phyloP scores from a whole-genome alignment of 2,888 invertebrate genomes.

The Criorhina ranunculi region DNA sequence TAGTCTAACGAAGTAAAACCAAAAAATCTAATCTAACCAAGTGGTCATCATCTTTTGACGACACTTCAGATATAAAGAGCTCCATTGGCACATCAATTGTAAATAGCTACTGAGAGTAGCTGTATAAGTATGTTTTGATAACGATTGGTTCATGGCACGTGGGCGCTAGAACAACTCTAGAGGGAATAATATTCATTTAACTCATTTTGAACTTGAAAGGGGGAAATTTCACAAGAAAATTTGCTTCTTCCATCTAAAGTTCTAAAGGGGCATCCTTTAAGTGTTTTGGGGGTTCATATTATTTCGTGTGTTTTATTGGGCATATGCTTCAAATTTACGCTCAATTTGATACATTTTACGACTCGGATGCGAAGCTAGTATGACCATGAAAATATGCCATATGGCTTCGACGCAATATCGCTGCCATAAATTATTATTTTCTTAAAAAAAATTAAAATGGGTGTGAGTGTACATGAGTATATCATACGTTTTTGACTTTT shows the following conservation, averaged over 20 bases:
- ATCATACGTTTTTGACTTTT: too few species aligned
- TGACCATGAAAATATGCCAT: constrained; percentile 1
- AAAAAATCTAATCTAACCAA: too few species aligned
- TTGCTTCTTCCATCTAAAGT: not conserved
- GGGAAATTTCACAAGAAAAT: not conserved
- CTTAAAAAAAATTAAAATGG: not conserved
- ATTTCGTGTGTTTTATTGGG: not conserved
- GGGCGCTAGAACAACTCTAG: not conserved
- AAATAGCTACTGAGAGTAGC: not conserved
- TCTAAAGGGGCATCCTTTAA: not conserved
- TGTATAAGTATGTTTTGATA: not conserved
- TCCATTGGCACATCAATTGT: too few species aligned
- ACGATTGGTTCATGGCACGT: not conserved
- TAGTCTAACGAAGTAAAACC: too few species aligned
- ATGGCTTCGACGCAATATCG: too few species aligned
- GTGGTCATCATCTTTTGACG: too few species aligned
- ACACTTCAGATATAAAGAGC: too few species aligned
- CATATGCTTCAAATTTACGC: constrained; percentile 1
- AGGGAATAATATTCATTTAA: not conserved
- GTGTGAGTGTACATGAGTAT: too few species aligned
- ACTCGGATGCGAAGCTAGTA: not conserved
- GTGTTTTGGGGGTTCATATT: not conserved
- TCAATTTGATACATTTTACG: not conserved
- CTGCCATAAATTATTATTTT: constrained; percentile 2
- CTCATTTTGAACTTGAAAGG: not conserved